A percentile compares a stretch with the other conserved stretches of the same genome.
Evolutionary conservation across 2,113 vertebrate species (phyloP).

Genomic region (Tringa solitaria): DNA sequence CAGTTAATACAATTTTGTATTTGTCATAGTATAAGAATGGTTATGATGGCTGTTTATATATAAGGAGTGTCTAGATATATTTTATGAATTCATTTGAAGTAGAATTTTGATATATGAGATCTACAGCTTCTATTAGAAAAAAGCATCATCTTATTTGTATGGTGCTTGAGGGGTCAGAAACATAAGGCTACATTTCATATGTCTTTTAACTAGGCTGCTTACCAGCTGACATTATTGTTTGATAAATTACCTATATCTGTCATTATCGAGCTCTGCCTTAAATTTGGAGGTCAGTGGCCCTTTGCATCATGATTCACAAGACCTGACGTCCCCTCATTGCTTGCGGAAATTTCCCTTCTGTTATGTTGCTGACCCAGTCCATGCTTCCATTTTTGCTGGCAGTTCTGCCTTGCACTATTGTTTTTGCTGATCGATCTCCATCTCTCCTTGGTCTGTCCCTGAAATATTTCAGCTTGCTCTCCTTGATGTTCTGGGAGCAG

Average conservation of each 20-base stretch:
- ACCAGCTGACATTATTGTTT: neutral
- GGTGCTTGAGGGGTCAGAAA: neutral
- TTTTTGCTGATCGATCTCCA: conserved; percentile 55
- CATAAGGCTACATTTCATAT: conserved; percentile 32
- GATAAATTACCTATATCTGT: conserved; percentile 25
- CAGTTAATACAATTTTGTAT: neutral
- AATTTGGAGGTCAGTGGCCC: conserved; percentile 42
- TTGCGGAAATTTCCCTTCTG: neutral
- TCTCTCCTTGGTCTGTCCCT: conserved; percentile 57
- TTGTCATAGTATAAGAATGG: neutral
- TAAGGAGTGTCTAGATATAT: neutral
- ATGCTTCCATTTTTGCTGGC: neutral
- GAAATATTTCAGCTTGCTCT: conserved; percentile 55
- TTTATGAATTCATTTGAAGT: neutral
- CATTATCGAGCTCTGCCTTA: conserved; percentile 31
- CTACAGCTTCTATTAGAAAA: neutral
- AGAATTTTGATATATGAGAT: neutral
- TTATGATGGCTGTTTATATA: neutral
- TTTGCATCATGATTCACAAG: conserved; percentile 32
- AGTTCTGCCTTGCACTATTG: neutral
- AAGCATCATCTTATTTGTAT: neutral
- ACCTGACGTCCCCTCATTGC: neutral
- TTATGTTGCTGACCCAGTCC: neutral
- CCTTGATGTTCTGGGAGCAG: conserved; percentile 34
- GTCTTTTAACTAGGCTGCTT: conserved; percentile 37